A percentile compares a stretch with the other conserved stretches of the same genome.
These are phyloP conservation scores for Melitaea athalia DNA, from an alignment of 2,888 invertebrate species.

Conservation along the genomic window DNA sequence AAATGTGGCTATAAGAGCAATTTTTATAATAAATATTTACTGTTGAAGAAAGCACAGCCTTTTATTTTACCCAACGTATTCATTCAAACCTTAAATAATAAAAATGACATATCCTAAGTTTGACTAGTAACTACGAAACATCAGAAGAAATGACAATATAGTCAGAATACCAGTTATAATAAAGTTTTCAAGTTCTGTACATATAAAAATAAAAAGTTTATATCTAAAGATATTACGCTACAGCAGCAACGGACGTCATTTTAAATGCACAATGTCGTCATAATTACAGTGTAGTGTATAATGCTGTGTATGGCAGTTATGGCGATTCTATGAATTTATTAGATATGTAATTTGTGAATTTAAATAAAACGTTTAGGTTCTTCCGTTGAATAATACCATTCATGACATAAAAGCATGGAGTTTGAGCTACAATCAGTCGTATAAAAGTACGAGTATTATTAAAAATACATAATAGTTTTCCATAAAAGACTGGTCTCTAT, in stretches of 20 bases:
- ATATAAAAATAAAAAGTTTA: not conserved
- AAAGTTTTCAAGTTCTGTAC: not conserved
- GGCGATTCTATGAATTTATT: not conserved
- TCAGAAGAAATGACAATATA: not conserved
- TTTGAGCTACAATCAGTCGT: not conserved
- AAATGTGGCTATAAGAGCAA: slow-evolving; percentile 83
- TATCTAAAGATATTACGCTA: not conserved
- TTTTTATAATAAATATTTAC: slow-evolving; percentile 83
- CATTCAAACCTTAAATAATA: not conserved
- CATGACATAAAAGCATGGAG: not conserved
- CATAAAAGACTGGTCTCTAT: not conserved
- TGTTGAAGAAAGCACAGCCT: slow-evolving; percentile 74
- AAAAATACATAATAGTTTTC: not conserved
- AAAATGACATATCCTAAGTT: not conserved
- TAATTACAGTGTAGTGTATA: not conserved
- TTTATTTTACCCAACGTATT: slow-evolving; percentile 54
- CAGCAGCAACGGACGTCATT: not conserved
- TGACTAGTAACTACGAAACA: not conserved
- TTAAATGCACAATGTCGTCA: not conserved
- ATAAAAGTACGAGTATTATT: not conserved
- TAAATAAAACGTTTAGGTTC: not conserved
- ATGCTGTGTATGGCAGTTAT: not conserved
- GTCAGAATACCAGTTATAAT: not conserved
- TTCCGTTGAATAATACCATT: not conserved
- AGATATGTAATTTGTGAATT: not conserved